A percentile compares a stretch with the other conserved stretches of the same genome.
phyloP scores from a whole-genome alignment of 1,140 invertebrate genomes.

The Saccostrea glomerata region DNA sequence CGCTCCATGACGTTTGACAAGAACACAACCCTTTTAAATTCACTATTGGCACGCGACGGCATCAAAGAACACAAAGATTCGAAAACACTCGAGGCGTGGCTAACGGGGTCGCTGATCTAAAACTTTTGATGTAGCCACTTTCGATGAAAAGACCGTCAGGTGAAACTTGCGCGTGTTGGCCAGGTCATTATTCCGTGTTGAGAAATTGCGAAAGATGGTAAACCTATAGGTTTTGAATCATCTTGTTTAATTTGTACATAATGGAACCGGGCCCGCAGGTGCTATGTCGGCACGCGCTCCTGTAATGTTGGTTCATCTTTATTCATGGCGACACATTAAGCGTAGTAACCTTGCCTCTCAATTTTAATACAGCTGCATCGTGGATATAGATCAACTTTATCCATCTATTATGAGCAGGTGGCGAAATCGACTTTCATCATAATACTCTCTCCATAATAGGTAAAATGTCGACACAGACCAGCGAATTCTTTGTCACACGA shows the following conservation, averaged over 20 bases:
- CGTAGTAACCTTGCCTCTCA: neutral
- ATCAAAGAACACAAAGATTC: neutral
- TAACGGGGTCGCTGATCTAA: neutral
- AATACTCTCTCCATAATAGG: conserved; percentile 18
- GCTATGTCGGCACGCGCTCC: neutral
- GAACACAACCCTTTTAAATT: neutral
- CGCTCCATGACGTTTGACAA: conserved; percentile 9
- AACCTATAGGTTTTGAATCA: conserved; percentile 30
- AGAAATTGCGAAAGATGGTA: conserved; percentile 6
- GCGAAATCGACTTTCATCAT: neutral
- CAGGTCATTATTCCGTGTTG: neutral
- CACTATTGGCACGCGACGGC: conserved; percentile 19
- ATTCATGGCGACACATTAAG: conserved; percentile 7
- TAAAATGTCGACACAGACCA: conserved; percentile 13
- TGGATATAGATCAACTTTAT: conserved; percentile 33
- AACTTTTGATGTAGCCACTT: conserved; percentile 15
- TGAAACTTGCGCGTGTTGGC: conserved; percentile 25
- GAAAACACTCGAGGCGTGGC: conserved; percentile 16
- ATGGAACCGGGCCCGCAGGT: conserved; percentile 13
- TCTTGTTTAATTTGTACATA: conserved; percentile 31
- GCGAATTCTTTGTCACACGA: conserved; percentile 5
- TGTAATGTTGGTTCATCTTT: conserved; percentile 19
- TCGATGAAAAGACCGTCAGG: conserved; percentile 1
- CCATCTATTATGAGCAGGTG: conserved; percentile 30
- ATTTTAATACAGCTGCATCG: conserved; percentile 30